These are phyloP conservation scores for Caenorhabditis japonica DNA, from an alignment of 2,888 invertebrate genomes.

Conservation along the genomic window DNA sequence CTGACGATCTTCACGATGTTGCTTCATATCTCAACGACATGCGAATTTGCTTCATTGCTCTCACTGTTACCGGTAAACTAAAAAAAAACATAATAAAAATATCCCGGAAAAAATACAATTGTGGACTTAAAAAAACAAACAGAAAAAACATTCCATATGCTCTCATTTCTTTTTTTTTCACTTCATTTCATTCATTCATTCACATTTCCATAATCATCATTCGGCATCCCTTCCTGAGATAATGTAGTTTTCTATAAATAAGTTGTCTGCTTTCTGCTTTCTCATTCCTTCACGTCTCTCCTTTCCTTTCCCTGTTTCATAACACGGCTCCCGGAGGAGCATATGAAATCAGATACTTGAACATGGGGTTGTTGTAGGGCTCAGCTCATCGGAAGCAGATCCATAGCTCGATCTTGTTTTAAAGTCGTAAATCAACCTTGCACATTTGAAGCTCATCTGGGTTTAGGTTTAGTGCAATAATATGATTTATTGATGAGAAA, in stretches of 20 bases:
- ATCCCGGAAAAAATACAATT: neutral
- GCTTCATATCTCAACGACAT: conserved; percentile 71
- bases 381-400: conserved; percentile 6
- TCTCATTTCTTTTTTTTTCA: neutral
- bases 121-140: too few species aligned
- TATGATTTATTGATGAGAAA: conserved; percentile 49
- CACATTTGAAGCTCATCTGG: conserved; percentile 53
- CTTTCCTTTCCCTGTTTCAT: conserved; percentile 34
- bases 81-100: neutral
- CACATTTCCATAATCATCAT: too few species aligned
- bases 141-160: neutral
- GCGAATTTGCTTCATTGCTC: conserved; percentile 70
- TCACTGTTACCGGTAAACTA: conserved; percentile 61
- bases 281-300: conserved; percentile 1
- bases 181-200: conserved; percentile 1
- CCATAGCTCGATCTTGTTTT: too few species aligned
- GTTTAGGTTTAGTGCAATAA: conserved; percentile 11
- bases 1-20: conserved; percentile 74
- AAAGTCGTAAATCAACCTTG: conserved; percentile 49
- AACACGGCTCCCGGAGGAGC: conserved; percentile 33
- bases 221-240: too few species aligned
- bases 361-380: conserved; percentile 47
- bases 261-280: conserved; percentile 23
- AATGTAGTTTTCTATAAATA: conserved; percentile 22
- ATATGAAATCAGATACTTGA: conserved; percentile 54